These are phyloP conservation scores for Mormyrus lacerda DNA, from an alignment of 2,113 vertebrate genomes.

Conservation along the genomic window DNA sequence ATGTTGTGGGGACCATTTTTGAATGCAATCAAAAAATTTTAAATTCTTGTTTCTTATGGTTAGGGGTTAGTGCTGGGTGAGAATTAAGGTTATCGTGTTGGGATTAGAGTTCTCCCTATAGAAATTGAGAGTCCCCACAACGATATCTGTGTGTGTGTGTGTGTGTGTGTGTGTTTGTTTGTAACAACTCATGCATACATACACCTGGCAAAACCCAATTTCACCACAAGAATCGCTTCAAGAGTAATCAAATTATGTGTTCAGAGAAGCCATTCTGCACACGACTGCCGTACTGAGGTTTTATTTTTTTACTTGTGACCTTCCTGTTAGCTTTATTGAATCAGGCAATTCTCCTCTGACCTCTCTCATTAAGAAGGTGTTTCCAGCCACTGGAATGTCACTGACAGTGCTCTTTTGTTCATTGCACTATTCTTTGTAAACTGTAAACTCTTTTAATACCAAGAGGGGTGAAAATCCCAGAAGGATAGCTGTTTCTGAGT, in stretches of 20 bases:
- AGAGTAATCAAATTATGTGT: not conserved
- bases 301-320: not conserved
- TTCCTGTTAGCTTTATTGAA: not conserved
- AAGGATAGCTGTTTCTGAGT: not conserved
- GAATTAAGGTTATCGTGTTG: no score
- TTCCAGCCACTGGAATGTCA: not conserved
- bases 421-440: not conserved
- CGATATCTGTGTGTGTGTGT: not conserved
- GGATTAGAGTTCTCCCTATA: not conserved
- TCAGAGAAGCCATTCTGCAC: not conserved
- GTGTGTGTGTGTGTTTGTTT: not conserved
- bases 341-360: not conserved
- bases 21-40: no score
- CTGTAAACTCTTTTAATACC: not conserved
- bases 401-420: not conserved
- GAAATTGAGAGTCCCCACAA: not conserved
- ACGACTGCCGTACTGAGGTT: not conserved
- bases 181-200: not conserved
- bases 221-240: not conserved
- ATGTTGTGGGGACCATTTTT: no score
- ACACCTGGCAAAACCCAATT: not conserved
- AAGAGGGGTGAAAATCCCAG: not conserved
- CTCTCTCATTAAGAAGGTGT: not conserved
- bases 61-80: no score
- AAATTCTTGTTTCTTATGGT: no score